Percentiles rank a stretch among this genome's conserved stretches.
Evolutionary conservation across 2,888 invertebrate genomes (phyloP).

Genomic region (Nomada flava): DNA sequence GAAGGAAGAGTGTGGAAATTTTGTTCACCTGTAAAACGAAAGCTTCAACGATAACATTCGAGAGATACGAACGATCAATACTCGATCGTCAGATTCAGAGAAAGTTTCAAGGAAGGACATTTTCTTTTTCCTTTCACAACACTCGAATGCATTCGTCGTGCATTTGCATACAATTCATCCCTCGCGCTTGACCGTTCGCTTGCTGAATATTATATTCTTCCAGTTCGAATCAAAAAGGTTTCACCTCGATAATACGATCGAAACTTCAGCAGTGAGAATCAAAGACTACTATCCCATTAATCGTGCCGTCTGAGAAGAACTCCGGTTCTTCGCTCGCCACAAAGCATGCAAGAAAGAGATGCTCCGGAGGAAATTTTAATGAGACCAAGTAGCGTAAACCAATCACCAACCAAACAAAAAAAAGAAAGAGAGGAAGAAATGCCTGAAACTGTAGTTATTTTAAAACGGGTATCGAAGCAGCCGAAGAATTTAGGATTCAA

Average conservation of each 20-base stretch:
- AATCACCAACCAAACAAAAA: slow-evolving; percentile 11
- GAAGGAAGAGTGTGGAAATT: slow-evolving; percentile 16
- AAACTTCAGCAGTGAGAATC: slow-evolving; percentile 11
- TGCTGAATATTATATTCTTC: slow-evolving; percentile 17
- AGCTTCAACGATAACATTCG: neutral
- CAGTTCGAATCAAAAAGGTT: slow-evolving; percentile 11
- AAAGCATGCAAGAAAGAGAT: neutral
- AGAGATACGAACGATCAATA: slow-evolving; percentile 15
- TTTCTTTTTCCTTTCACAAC: neutral
- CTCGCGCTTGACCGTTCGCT: slow-evolving; percentile 3
- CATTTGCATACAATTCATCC: neutral
- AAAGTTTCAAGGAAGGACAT: slow-evolving; percentile 11
- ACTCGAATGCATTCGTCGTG: slow-evolving; percentile 23
- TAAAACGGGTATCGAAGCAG: slow-evolving; percentile 21
- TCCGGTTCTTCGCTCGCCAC: slow-evolving; percentile 1
- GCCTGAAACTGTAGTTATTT: slow-evolving; percentile 10
- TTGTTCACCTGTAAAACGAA: neutral
- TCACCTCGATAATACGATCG: slow-evolving; percentile 3
- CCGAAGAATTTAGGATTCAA: slow-evolving; percentile 1
- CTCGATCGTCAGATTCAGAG: slow-evolving; percentile 28
- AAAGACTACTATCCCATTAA: neutral
- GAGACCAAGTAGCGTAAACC: slow-evolving; percentile 45
- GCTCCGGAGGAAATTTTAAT: slow-evolving; percentile 15
- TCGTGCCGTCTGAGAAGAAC: neutral
- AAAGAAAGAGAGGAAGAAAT: neutral